Percentiles rank a stretch among this genome's conserved stretches.
Evolutionary conservation across 2,888 invertebrate species (phyloP).

Genomic region (Zootermopsis nevadensis): DNA sequence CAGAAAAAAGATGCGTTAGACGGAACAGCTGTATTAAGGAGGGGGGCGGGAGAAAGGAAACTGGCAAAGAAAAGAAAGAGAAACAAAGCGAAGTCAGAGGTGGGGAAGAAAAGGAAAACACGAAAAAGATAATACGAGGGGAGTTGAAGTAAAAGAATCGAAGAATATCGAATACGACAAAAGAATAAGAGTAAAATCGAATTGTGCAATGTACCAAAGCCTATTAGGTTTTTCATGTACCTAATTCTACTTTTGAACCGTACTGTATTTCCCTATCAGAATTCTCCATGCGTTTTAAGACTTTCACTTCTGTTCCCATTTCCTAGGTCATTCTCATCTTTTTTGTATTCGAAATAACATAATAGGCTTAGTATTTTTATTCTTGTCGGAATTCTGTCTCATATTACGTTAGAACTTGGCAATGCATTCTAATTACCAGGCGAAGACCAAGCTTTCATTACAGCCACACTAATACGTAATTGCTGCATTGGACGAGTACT

Average conservation of each 20-base stretch:
- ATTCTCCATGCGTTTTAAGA: conserved; percentile 25
- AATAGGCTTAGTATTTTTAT: conserved; percentile 31
- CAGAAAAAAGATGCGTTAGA: too few species aligned
- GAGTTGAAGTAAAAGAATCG: too few species aligned
- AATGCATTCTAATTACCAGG: conserved; percentile 48
- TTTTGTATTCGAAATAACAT: conserved; percentile 37
- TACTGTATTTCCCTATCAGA: neutral
- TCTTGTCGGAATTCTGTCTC: conserved; percentile 34
- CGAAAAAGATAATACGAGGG: too few species aligned
- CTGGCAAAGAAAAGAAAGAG: too few species aligned
- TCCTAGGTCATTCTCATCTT: conserved; percentile 27
- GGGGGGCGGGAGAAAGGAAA: too few species aligned
- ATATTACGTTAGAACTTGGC: conserved; percentile 38
- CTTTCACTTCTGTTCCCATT: conserved; percentile 29
- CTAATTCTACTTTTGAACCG: neutral
- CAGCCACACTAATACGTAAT: conserved; percentile 50
- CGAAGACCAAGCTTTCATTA: conserved; percentile 44
- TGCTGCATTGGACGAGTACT: conserved; percentile 46
- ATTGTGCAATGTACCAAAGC: too few species aligned
- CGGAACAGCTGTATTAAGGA: too few species aligned
- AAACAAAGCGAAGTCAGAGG: too few species aligned
- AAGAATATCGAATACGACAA: too few species aligned
- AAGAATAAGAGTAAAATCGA: too few species aligned
- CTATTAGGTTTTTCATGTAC: too few species aligned
- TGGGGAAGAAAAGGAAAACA: too few species aligned